Percentiles rank a stretch among this genome's conserved stretches.
These are phyloP conservation scores for Zophobas morio DNA, from an alignment of 1,140 invertebrate genomes.

Conservation along the genomic window DNA sequence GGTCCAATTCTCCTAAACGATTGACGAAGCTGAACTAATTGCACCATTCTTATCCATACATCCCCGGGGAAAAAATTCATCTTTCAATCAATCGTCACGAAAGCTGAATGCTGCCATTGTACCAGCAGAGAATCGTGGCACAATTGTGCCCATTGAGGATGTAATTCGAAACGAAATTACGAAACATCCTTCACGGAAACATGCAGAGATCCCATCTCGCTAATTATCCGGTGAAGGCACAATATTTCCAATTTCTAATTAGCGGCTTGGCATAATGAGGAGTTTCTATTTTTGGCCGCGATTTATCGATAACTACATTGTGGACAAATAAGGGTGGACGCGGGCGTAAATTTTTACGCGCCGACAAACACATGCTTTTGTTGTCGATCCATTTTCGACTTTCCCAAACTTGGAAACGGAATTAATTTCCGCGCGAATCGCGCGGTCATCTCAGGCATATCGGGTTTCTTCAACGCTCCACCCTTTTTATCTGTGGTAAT, in stretches of 20 bases:
- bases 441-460: neutral
- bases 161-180: conserved; percentile 1
- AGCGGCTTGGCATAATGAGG: neutral
- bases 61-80: conserved; percentile 17
- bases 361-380: neutral
- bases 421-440: neutral
- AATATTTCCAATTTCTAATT: conserved; percentile 14
- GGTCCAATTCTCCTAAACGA: too few species aligned
- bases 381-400: neutral
- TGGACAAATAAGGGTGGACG: neutral
- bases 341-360: neutral
- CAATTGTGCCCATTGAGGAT: conserved; percentile 4
- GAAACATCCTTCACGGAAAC: conserved; percentile 15
- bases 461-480: neutral
- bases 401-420: neutral
- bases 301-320: neutral
- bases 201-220: neutral
- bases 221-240: neutral
- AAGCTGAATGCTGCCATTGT: conserved; percentile 10
- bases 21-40: neutral
- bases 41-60: conserved; percentile 12
- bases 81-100: conserved; percentile 20
- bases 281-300: neutral
- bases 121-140: neutral
- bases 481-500: conserved; percentile 29